Percentiles rank a stretch among this genome's conserved stretches.
phyloP scores from a whole-genome alignment of 2,797 vertebrate species.

The Chromis chromis region DNA sequence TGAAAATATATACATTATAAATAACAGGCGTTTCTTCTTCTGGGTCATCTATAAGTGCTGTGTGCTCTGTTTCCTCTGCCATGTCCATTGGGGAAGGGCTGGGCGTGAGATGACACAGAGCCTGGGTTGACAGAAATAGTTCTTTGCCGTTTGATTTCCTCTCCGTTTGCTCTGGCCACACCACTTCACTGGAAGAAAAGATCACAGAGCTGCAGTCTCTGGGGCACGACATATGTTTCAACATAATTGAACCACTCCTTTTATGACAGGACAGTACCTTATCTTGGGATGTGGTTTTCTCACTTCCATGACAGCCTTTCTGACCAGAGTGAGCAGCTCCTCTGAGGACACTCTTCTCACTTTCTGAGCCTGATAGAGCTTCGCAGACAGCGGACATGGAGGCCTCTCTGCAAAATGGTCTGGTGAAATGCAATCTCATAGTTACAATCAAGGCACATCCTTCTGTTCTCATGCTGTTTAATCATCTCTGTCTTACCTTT shows the following conservation, averaged over 20 bases:
- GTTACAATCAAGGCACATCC: background rate
- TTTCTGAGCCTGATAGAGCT: slow-evolving; percentile 63
- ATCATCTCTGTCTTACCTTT: slow-evolving; percentile 31
- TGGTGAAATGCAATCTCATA: background rate
- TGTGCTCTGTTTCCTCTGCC: slow-evolving; percentile 26
- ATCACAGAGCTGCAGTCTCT: background rate
- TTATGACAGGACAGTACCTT: slow-evolving; percentile 46
- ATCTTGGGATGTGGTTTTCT: slow-evolving; percentile 43
- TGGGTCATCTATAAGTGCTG: slow-evolving; percentile 16
- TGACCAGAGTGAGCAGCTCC: slow-evolving; percentile 64
- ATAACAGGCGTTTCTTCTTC: slow-evolving; percentile 15
- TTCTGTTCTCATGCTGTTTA: slow-evolving; percentile 2
- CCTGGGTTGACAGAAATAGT: slow-evolving; percentile 45
- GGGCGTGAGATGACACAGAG: slow-evolving; percentile 38
- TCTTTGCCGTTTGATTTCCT: slow-evolving; percentile 33
- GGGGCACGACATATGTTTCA: background rate
- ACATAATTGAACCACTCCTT: background rate
- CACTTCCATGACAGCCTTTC: slow-evolving; percentile 56
- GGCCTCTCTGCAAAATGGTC: slow-evolving; percentile 30
- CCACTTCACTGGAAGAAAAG: slow-evolving; percentile 44
- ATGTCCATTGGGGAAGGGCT: slow-evolving; percentile 42
- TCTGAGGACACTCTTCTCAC: slow-evolving; percentile 44
- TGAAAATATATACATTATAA: slow-evolving; percentile 34
- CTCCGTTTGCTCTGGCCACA: slow-evolving; percentile 51
- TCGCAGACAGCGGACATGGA: slow-evolving; percentile 69